Conservation (phyloP, 2,888 invertebrate species). For the Mechanitis messenoides region DNA sequence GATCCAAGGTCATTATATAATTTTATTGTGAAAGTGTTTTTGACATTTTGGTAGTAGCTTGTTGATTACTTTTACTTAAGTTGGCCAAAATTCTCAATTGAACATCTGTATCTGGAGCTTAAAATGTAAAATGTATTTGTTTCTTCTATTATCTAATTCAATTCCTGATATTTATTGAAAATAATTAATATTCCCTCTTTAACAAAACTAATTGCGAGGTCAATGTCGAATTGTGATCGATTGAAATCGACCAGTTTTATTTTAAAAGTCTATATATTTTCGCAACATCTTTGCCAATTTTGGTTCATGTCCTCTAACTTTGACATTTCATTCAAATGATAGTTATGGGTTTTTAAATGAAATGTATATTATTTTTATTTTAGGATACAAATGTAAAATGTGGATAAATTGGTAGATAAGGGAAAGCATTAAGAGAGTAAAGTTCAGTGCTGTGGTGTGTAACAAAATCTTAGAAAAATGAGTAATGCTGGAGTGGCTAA, state of each 20-base stretch:
- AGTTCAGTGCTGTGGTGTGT: conserved; percentile 1
- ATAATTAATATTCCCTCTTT: conserved; percentile 7
- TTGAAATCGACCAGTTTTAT: conserved; percentile 26
- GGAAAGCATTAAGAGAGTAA: conserved; percentile 7
- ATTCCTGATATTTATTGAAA: not conserved
- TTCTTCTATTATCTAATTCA: not conserved
- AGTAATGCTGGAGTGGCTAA: conserved; percentile 59
- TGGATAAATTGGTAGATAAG: conserved; percentile 30
- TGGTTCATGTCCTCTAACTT: conserved; percentile 46
- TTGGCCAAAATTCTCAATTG: conserved; percentile 26
- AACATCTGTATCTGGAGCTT: conserved; percentile 19
- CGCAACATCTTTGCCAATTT: conserved; percentile 28
- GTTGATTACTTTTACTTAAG: conserved; percentile 56
- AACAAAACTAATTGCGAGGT: conserved; percentile 26
- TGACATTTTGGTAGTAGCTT: conserved; percentile 52
- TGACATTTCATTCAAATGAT: conserved; percentile 49
- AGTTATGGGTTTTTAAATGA: conserved; percentile 18
- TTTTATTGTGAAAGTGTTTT: conserved; percentile 37
- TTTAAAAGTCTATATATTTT: conserved; percentile 17
- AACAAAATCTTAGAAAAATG: conserved; percentile 39
- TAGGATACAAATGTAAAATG: conserved; percentile 51
- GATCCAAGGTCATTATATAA: conserved; percentile 35
- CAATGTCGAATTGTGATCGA: conserved; percentile 36
- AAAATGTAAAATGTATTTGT: not conserved
- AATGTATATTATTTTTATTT: conserved; percentile 35